A percentile compares a stretch with the other conserved stretches of the same genome.
phyloP scores from a whole-genome alignment of 2,797 vertebrate species.

The Sus cebifrons region DNA sequence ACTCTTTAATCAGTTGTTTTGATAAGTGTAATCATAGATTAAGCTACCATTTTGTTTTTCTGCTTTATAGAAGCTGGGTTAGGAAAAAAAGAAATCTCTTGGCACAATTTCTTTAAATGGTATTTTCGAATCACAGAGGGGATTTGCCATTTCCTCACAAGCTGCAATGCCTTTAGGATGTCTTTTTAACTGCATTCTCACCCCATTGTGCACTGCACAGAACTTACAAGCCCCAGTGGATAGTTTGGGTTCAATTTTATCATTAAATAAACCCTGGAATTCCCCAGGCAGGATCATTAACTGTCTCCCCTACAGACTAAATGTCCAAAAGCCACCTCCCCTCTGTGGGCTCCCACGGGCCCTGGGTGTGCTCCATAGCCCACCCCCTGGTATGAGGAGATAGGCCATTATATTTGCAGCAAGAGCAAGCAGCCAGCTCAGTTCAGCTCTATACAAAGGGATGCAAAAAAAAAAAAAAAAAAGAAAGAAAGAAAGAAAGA shows the following conservation, averaged over 20 bases:
- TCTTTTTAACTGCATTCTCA: conserved; percentile 78
- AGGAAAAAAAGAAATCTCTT: background rate
- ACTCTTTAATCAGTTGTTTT: conserved; percentile 53
- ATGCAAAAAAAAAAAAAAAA: background rate
- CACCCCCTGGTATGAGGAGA: conserved; percentile 40
- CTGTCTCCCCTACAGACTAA: conserved; percentile 80
- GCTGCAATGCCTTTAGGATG: conserved; percentile 78
- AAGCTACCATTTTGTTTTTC: conserved; percentile 70
- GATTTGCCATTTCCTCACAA: conserved; percentile 81
- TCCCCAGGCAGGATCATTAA: conserved; percentile 82
- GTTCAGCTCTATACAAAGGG: conserved; percentile 65
- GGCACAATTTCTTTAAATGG: conserved; percentile 65
- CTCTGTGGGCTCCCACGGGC: conserved; percentile 75
- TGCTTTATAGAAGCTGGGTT: conserved; percentile 27
- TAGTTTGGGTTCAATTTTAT: conserved; percentile 78
- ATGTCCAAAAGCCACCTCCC: conserved; percentile 81
- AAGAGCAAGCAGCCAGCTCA: conserved; percentile 67
- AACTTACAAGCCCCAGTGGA: conserved; percentile 78
- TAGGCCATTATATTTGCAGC: conserved; percentile 77
- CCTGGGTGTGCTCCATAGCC: conserved; percentile 48
- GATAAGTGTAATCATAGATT: conserved; percentile 30
- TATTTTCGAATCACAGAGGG: conserved; percentile 77
- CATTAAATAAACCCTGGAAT: conserved; percentile 82
- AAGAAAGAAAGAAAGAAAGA: background rate
- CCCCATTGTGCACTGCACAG: conserved; percentile 60